These are phyloP conservation scores for Zoroaster sp. DNA, from an alignment of 53 echinoderm and acorn worm genomes.

Conservation along the genomic window DNA sequence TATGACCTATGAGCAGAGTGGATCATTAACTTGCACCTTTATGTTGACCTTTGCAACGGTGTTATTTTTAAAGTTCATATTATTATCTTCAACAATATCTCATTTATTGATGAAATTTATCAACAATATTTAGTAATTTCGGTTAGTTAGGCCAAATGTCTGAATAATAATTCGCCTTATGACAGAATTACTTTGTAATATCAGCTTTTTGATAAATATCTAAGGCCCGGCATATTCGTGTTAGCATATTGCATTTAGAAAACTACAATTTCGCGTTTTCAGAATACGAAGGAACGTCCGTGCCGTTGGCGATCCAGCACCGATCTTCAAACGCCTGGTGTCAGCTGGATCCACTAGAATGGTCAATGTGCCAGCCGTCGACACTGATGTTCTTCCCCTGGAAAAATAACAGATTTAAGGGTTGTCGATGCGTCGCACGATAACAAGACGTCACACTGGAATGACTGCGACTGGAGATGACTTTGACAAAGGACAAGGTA, in stretches of 20 bases:
- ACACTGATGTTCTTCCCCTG: slow-evolving; percentile 59
- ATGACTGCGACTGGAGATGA: slow-evolving; percentile 87
- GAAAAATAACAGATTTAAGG: slow-evolving; percentile 56
- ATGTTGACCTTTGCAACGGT: no score
- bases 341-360: slow-evolving; percentile 66
- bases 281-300: neutral
- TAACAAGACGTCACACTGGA: slow-evolving; percentile 42
- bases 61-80: no score
- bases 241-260: neutral
- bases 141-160: no score
- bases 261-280: neutral
- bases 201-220: no score
- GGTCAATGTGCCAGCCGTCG: slow-evolving; percentile 4
- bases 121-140: no score
- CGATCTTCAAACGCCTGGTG: slow-evolving; percentile 52
- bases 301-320: slow-evolving; percentile 26
- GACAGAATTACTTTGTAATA: no score
- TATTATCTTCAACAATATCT: no score
- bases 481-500: slow-evolving; percentile 73
- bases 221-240: no score
- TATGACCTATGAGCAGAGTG: no score
- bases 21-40: no score
- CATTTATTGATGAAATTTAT: no score
- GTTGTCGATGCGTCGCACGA: slow-evolving; percentile 49
- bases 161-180: no score